phyloP scores from a whole-genome alignment of 1,140 invertebrate genomes.

The Prorops nasuta region DNA sequence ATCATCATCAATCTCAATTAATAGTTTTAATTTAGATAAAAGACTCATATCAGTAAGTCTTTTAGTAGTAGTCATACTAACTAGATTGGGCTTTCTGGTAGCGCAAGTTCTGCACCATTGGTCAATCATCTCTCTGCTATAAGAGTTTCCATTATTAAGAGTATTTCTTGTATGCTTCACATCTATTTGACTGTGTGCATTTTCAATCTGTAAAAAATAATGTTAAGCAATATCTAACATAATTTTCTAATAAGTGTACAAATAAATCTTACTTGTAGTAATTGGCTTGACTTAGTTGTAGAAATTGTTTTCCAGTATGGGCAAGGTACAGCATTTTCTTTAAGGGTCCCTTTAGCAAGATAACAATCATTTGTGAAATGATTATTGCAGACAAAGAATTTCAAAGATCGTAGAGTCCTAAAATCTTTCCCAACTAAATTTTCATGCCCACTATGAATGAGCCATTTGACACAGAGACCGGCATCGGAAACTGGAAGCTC shows the following conservation, averaged over 20 bases:
- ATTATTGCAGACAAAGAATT: conserved; percentile 21
- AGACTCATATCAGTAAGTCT: conserved; percentile 14
- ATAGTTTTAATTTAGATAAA: conserved; percentile 20
- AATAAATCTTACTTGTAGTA: no score
- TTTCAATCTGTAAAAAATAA: no score
- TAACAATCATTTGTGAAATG: conserved; percentile 21
- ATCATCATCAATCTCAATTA: conserved; percentile 23
- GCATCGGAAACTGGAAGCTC: conserved; percentile 21
- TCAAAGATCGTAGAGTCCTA: conserved; percentile 15
- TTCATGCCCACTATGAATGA: conserved; percentile 25
- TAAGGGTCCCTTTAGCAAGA: conserved; percentile 13
- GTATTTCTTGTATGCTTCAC: no score
- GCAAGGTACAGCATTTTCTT: conserved; percentile 20
- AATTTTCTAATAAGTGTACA: no score
- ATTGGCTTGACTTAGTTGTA: no score
- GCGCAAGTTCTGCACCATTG: conserved; percentile 24
- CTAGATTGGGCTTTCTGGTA: conserved; percentile 17
- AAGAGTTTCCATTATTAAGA: no score
- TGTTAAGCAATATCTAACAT: no score
- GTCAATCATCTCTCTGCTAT: not conserved
- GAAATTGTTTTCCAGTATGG: conserved; percentile 23
- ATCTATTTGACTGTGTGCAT: no score
- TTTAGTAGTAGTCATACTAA: conserved; percentile 18
- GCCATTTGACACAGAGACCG: conserved; percentile 21
- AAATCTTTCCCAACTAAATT: conserved; percentile 18